phyloP scores from a whole-genome alignment of 2,113 vertebrate genomes.

The Cyprinus carpio region DNA sequence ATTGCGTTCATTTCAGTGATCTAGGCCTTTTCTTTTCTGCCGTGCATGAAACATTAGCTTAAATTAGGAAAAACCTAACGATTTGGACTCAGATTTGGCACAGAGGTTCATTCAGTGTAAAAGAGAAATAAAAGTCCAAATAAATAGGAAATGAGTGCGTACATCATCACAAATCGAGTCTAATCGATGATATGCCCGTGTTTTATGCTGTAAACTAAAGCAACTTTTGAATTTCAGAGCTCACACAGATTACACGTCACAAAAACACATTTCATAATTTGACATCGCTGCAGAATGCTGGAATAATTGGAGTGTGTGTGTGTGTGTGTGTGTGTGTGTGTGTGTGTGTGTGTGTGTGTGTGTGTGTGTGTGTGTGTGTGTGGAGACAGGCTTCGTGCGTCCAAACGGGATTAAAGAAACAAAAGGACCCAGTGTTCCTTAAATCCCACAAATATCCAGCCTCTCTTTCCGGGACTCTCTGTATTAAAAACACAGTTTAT shows the following conservation, averaged over 20 bases:
- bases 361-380: not conserved
- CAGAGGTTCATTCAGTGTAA: not conserved
- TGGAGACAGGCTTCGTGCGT: not conserved
- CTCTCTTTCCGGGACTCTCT: conserved; percentile 45
- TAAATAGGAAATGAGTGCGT: not conserved
- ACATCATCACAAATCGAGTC: not conserved
- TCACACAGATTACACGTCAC: conserved; percentile 5
- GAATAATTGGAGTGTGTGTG: conserved; percentile 59
- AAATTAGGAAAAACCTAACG: not conserved
- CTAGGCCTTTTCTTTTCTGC: not conserved
- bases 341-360: not conserved
- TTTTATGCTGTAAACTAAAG: not conserved
- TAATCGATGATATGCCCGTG: not conserved
- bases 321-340: not conserved
- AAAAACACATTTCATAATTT: conserved; percentile 50
- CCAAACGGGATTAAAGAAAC: conserved; percentile 72
- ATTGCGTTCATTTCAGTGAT: not conserved
- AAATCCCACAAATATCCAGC: conserved; percentile 75
- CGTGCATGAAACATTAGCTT: not conserved
- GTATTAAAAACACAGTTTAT: conserved; percentile 22
- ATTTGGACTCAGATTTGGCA: not conserved
- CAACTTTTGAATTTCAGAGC: not conserved
- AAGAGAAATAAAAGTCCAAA: not conserved
- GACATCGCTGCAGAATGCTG: conserved; percentile 48
- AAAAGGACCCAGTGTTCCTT: conserved; percentile 76